These are phyloP conservation scores for Xestia rhomboidea DNA, from an alignment of 2,888 invertebrate species.

Conservation along the genomic window DNA sequence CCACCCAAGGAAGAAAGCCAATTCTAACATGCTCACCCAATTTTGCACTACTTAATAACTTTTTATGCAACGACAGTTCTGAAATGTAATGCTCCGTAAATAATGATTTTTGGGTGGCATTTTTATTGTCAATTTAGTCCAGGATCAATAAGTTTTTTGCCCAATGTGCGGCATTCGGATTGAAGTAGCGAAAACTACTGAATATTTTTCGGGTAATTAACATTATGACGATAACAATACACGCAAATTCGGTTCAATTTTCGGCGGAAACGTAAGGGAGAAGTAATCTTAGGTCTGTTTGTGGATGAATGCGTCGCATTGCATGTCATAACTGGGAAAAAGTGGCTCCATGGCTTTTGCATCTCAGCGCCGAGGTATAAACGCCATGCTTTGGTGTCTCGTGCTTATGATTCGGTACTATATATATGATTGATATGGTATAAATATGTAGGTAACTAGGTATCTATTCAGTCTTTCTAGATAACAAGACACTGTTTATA, in stretches of 20 bases:
- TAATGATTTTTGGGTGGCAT: conserved; percentile 77
- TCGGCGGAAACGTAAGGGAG: conserved; percentile 34
- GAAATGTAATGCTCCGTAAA: conserved; percentile 67
- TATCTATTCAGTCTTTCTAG: neutral
- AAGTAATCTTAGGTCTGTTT: conserved; percentile 6
- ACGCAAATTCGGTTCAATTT: conserved; percentile 40
- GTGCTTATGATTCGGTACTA: neutral
- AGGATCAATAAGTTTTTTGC: conserved; percentile 44
- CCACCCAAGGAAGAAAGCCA: conserved; percentile 79
- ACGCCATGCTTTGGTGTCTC: neutral
- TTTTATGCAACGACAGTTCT: conserved; percentile 62
- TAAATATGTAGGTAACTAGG: neutral
- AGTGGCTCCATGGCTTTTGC: neutral
- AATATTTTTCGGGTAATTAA: conserved; percentile 59
- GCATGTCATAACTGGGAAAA: neutral
- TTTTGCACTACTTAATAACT: conserved; percentile 71
- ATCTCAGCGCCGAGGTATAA: neutral
- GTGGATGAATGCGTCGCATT: conserved; percentile 4
- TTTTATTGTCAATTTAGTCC: conserved; percentile 67
- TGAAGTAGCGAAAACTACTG: conserved; percentile 41
- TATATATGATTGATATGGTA: neutral
- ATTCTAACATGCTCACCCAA: conserved; percentile 69
- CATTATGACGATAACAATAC: conserved; percentile 46
- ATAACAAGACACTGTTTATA: neutral
- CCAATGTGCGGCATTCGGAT: conserved; percentile 66